Conservation (phyloP, 2,113 vertebrate genomes). For the human region GRCh38 chr16:28014001-28014500, state of each 20-base stretch:
- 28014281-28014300: not conserved
- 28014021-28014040: not conserved
- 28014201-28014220: not conserved
- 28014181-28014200: not conserved
- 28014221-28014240: not conserved
- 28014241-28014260: not conserved
- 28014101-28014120: not conserved
- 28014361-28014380: not conserved
- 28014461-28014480: not conserved
- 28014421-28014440: not conserved
- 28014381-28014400: rapidly evolving
- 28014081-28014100: not conserved
- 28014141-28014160: not conserved
- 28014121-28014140: not conserved
- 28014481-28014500: not conserved
- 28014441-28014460: not conserved
- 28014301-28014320: not conserved
- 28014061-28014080: not conserved
- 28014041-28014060: not conserved
- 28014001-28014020: not conserved
- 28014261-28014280: rapidly evolving
- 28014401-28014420: not conserved
- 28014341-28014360: not conserved
- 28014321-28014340: not conserved
- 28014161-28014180: not conserved